Base-by-base conservation (phyloP, 1,140 invertebrate genomes). In the Penaeus japonicus region DNA sequence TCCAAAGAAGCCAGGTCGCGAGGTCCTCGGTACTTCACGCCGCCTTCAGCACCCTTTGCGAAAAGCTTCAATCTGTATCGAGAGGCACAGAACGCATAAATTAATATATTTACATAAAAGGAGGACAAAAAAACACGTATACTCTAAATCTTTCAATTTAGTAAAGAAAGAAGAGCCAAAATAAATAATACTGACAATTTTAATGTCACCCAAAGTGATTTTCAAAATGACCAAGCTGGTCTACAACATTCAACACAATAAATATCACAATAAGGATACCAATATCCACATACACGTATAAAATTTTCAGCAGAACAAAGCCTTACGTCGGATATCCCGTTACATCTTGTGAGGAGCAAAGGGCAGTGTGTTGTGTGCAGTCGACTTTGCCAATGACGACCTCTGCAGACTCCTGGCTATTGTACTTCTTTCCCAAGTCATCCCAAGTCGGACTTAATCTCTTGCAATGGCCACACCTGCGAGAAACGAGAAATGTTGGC, bases 381-480 rank as follows among this genome's bases (percentile, higher is more conserved):
- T 97, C 96, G 62, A 97, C 93, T 93, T 96, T 96, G 1, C 94
- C 94, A 90, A 97, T 94, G 12, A 92, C 94, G n/a, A 96, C 94
- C 39, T 92, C 91, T 18, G 93, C 92, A 83, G 95, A 94, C 85
- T 94, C 92, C 78, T 94, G 92, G 32, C 20, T 59, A 65, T 91
- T 91, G 78, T 91, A 91, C 62, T 91, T 91, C 55, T 91, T 89
- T 27, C 89, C 90, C 24, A 92, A 77, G 78, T 92, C 90, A 82
- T 91, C 91, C 91, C 91, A 92, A 1, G 91, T 91, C 65, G 92
- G 91, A 75, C 88, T 89, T 47, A 92, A 83, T 53, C 91, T 70
- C 75, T 91, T 91, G 84, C 92, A 92, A 85, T 92, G 91, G 2
- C 91, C 91, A 91, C 92, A 92, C 91, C 91, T 92, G 59, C 22